phyloP scores from a whole-genome alignment of 1,140 invertebrate genomes.

The Zelostemma sp. region DNA sequence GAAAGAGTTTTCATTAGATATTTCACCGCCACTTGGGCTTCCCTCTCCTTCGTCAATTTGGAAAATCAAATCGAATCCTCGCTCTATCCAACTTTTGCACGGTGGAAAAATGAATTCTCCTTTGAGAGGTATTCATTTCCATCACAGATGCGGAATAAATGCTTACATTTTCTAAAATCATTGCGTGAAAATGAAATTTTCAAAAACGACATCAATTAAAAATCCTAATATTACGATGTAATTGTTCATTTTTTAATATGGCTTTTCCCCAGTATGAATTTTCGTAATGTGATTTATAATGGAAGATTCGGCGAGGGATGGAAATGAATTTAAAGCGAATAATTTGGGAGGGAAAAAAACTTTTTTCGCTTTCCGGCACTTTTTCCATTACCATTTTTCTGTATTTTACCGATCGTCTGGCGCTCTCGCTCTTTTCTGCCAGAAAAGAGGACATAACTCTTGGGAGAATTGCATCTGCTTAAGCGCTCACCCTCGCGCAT shows the following conservation, averaged over 20 bases:
- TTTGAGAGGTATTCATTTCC: no score
- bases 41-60: constrained; percentile 12
- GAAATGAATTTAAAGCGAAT: constrained; percentile 13
- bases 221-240: no score
- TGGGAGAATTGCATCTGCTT: constrained; percentile 56
- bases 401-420: constrained; percentile 26
- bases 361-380: constrained; percentile 15
- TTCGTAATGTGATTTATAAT: no score
- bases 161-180: no score
- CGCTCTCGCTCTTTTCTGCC: constrained; percentile 13
- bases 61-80: constrained; percentile 20
- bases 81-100: constrained; percentile 9
- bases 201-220: no score
- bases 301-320: no score
- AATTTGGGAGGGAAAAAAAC: constrained; percentile 22
- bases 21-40: constrained; percentile 3
- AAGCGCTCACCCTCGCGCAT: constrained; percentile 22
- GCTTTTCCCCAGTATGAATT: no score
- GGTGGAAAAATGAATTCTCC: constrained; percentile 1
- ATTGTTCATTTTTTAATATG: no score
- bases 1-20: constrained; percentile 23
- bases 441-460: constrained; percentile 38
- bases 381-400: constrained; percentile 35
- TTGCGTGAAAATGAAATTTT: no score
- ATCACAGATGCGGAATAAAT: no score